Evolutionary conservation across 2,888 invertebrate species (phyloP).

Genomic region (Ecdyonurus torrentis): DNA sequence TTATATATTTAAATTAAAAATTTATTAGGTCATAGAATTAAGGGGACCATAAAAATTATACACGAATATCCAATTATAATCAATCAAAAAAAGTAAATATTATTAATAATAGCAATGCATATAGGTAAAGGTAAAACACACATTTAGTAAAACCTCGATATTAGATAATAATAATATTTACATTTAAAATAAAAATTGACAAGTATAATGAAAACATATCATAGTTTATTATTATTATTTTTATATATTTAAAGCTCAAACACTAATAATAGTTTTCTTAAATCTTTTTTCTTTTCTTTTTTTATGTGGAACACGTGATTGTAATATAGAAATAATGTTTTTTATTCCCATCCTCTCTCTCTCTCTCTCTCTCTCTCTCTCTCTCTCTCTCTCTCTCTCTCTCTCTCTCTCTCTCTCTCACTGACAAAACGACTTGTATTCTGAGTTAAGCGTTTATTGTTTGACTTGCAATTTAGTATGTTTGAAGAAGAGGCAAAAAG

Average conservation of each 20-base stretch:
- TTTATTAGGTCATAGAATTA: no score
- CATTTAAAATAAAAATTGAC: neutral
- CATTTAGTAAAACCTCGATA: no score
- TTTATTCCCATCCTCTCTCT: neutral
- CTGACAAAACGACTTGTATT: neutral
- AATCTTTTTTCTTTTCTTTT: no score
- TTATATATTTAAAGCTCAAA: neutral
- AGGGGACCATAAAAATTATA: no score
- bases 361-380: neutral
- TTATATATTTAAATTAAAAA: no score
- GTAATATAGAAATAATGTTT: neutral
- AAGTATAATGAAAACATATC: neutral
- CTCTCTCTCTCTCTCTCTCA: neutral
- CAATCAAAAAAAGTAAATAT: no score
- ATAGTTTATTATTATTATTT: no score
- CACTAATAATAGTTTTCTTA: neutral
- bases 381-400: neutral
- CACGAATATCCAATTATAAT: no score
- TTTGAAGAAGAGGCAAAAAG: neutral
- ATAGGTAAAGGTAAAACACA: no score
- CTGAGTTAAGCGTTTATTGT: neutral
- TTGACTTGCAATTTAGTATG: neutral
- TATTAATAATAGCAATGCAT: no score
- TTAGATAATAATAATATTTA: neutral
- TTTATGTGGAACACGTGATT: neutral